A percentile compares a stretch with the other conserved stretches of the same genome.
phyloP scores from a whole-genome alignment of 2,113 vertebrate species.

The Brachypodius melanocephalos region DNA sequence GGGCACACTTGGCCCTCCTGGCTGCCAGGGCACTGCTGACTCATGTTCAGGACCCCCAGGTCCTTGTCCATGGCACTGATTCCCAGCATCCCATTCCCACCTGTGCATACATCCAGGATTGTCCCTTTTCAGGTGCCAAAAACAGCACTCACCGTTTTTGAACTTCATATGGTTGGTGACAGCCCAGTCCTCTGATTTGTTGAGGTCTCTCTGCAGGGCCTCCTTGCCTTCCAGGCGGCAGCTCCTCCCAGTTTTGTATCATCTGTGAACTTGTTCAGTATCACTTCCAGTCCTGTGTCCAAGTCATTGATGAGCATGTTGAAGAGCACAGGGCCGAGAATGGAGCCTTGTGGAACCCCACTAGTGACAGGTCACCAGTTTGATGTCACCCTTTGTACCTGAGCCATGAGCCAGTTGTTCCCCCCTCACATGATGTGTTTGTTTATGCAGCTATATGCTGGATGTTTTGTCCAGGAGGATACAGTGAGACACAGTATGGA shows the following conservation, averaged over 20 bases:
- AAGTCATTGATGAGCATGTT: background rate
- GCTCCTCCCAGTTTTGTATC: background rate
- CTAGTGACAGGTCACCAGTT: background rate
- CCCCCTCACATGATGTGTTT: background rate
- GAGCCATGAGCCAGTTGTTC: background rate
- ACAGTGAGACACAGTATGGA: background rate
- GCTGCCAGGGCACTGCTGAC: background rate
- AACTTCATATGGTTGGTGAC: background rate
- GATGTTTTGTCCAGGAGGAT: background rate
- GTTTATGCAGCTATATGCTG: background rate
- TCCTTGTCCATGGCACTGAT: background rate
- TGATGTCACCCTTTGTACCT: background rate
- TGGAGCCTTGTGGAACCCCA: background rate
- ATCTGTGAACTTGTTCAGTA: background rate
- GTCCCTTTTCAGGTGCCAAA: background rate
- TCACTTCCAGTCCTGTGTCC: background rate
- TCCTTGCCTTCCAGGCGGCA: background rate
- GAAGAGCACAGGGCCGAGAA: background rate
- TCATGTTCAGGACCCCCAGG: background rate
- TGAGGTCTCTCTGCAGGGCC: background rate
- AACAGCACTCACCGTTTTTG: background rate
- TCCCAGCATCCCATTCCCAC: background rate
- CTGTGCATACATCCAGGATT: background rate
- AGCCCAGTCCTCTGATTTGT: background rate
- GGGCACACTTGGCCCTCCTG: accelerated